These are phyloP conservation scores for Pterocles orientalis DNA, from an alignment of 2,113 vertebrate genomes.

Conservation along the genomic window DNA sequence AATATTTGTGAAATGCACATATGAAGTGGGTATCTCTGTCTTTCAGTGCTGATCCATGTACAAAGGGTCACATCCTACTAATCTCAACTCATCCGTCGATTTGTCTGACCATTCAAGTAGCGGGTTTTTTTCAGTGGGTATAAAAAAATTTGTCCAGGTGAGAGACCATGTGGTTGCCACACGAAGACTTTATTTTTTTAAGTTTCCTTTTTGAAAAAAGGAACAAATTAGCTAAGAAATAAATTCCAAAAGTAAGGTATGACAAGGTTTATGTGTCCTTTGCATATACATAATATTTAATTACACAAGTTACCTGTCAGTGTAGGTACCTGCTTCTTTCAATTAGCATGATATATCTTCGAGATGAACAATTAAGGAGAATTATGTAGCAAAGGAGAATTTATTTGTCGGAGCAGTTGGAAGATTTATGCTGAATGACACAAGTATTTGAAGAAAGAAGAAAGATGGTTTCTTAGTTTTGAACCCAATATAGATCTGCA, in stretches of 20 bases:
- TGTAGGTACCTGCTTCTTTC: not conserved
- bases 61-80: not conserved
- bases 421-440: not conserved
- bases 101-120: not conserved
- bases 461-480: not conserved
- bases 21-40: not conserved
- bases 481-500: not conserved
- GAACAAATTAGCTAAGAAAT: not conserved
- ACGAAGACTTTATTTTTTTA: not conserved
- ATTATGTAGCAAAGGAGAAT: not conserved
- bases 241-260: not conserved
- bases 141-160: not conserved
- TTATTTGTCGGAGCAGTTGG: not conserved
- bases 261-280: not conserved
- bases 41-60: not conserved
- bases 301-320: not conserved
- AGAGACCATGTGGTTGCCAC: not conserved
- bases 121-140: not conserved
- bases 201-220: not conserved
- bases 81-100: not conserved
- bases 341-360: not conserved
- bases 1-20: not conserved
- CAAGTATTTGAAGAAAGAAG: not conserved
- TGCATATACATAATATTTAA: not conserved
- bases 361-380: not conserved